Evolutionary conservation across 2,888 invertebrate species (phyloP).

Genomic region (Endotricha flammealis): DNA sequence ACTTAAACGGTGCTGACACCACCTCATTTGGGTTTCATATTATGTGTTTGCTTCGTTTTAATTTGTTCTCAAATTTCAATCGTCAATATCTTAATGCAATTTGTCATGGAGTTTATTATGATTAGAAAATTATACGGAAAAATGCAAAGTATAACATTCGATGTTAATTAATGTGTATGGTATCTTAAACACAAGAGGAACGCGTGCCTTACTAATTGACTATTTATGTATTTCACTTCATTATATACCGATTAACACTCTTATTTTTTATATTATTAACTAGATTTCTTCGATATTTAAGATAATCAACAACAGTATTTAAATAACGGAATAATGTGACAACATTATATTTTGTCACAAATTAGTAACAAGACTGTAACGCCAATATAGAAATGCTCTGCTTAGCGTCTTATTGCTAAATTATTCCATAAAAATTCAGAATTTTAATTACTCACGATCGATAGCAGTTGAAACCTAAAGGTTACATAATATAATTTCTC

Average conservation of each 20-base stretch:
- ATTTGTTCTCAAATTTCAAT: conserved; percentile 39
- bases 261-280: too few species aligned
- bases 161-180: conserved; percentile 14
- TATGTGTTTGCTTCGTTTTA: conserved; percentile 36
- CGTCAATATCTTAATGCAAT: conserved; percentile 23
- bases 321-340: too few species aligned
- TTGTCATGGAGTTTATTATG: conserved; percentile 24
- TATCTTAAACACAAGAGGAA: background rate
- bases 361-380: too few species aligned
- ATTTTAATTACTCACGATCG: conserved; percentile 1
- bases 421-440: too few species aligned
- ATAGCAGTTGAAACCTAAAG: background rate
- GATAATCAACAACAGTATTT: too few species aligned
- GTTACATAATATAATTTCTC: conserved; percentile 11
- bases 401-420: too few species aligned
- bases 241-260: conserved; percentile 4
- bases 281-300: too few species aligned
- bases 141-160: conserved; percentile 17
- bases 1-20: conserved; percentile 40
- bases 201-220: conserved; percentile 6
- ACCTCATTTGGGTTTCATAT: conserved; percentile 41
- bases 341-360: too few species aligned
- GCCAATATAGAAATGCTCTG: too few species aligned
- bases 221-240: conserved; percentile 3
- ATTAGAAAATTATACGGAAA: conserved; percentile 21